Conservation (phyloP, 2,888 invertebrate genomes). For the Stenurella melanura region DNA sequence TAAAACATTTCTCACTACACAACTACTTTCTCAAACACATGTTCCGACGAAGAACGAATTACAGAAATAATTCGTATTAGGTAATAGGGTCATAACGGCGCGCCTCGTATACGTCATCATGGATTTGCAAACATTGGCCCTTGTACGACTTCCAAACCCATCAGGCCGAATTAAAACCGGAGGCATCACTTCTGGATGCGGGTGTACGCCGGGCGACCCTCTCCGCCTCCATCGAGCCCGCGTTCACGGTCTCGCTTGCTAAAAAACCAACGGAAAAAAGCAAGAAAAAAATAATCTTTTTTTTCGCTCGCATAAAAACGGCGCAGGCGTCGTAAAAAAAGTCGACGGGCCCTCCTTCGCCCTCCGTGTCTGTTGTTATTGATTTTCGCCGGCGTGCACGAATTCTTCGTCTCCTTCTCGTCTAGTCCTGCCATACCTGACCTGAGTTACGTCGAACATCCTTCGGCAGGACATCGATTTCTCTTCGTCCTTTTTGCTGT, state of each 20-base stretch:
- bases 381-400: constrained; percentile 64
- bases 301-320: constrained; percentile 49
- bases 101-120: no score
- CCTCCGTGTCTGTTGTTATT: constrained; percentile 67
- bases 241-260: constrained; percentile 40
- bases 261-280: constrained; percentile 57
- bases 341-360: constrained; percentile 49
- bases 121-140: background rate
- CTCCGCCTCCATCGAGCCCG: constrained; percentile 49
- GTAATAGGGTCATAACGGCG: no score
- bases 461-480: constrained; percentile 70
- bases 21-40: no score
- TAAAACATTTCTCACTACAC: no score
- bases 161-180: background rate
- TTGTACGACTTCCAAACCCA: background rate
- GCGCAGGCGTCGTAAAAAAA: constrained; percentile 54
- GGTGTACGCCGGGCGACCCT: constrained; percentile 48
- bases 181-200: constrained; percentile 30
- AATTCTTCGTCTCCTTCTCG: constrained; percentile 55
- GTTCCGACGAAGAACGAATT: no score
- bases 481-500: constrained; percentile 45
- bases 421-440: constrained; percentile 65
- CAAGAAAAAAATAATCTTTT: constrained; percentile 58
- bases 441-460: constrained; percentile 70
- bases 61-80: no score